Evolutionary conservation across 2,113 vertebrate genomes (phyloP), one percentile per base, ranked within the genome.

Genomic region (Noturus placidus): DNA sequence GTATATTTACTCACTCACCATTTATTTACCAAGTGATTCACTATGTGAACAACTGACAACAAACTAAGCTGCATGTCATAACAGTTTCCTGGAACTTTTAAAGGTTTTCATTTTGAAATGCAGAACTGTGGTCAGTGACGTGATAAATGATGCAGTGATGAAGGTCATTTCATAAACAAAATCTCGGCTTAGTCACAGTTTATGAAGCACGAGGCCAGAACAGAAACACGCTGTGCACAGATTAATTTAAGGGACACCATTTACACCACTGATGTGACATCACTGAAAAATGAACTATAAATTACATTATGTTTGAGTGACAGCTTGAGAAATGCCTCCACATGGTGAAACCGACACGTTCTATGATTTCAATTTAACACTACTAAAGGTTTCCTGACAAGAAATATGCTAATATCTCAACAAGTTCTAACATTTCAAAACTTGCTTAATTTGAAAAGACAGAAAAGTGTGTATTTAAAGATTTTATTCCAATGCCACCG

Each of bases 1-100:
- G n/a, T 3, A 19, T 78, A 70, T 38, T n/a, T 10, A 70, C 72
- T 78, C 79, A 52, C 80, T 78, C 70, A 27, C 35, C 70, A 33
- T 46, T 30, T 84, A 84, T 78, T 81, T 76, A 87, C 61, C 54
- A 84, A 42, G 72, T 63, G 72, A 74, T 57, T 72, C 54, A 89
- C 42, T 50, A 77, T 2, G 59, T n/a, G 25, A 85, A 69, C 59
- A 86, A 86, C 69, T 38, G 57, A 57, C 42, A 57, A 65, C 76
- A 78, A 30, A 52, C 52, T 15, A 33, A 46, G 22, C 65, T 5
- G 30, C 82, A 19, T 25, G 56, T 35, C 22, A 65, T 54, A 38
- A 65, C 25, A 2, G 42, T 78, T 63, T 59, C 35, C 15, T 4
- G 42, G 22, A 76, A 25, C 22, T 50, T 50, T 42, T 46, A 14